phyloP scores from a whole-genome alignment of 2,797 vertebrate genomes.

The Falco novaeseelandiae region DNA sequence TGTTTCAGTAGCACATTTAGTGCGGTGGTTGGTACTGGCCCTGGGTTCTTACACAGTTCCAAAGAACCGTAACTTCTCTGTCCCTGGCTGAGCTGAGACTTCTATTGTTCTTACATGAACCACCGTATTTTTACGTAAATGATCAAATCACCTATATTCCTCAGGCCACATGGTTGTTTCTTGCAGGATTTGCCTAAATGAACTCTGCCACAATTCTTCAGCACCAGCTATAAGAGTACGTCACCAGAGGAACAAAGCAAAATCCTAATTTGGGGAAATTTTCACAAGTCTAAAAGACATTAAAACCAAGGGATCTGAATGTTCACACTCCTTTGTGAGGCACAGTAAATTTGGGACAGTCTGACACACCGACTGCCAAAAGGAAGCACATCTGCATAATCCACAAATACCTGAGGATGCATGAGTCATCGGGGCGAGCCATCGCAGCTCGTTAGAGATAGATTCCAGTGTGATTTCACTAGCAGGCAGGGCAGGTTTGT shows the following conservation, averaged over 20 bases:
- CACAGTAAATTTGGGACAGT: background rate
- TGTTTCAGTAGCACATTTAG: background rate
- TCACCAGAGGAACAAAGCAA: background rate
- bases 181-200: background rate
- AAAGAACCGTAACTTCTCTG: background rate
- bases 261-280: background rate
- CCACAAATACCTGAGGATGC: background rate
- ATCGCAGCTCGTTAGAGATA: background rate
- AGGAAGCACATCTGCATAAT: background rate
- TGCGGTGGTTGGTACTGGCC: background rate
- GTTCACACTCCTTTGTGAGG: background rate
- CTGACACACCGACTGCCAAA: background rate
- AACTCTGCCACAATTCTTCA: background rate
- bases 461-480: background rate
- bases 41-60: background rate
- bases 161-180: background rate
- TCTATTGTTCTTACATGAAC: background rate
- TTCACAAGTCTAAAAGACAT: background rate
- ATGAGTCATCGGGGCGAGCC: background rate
- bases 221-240: background rate
- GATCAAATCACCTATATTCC: background rate
- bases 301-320: background rate
- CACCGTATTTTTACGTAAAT: background rate
- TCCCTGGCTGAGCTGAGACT: accelerated
- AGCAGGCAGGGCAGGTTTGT: background rate